Evolutionary conservation across 2,113 vertebrate genomes (phyloP).

Genomic region (Hippocampus guttulatus): DNA sequence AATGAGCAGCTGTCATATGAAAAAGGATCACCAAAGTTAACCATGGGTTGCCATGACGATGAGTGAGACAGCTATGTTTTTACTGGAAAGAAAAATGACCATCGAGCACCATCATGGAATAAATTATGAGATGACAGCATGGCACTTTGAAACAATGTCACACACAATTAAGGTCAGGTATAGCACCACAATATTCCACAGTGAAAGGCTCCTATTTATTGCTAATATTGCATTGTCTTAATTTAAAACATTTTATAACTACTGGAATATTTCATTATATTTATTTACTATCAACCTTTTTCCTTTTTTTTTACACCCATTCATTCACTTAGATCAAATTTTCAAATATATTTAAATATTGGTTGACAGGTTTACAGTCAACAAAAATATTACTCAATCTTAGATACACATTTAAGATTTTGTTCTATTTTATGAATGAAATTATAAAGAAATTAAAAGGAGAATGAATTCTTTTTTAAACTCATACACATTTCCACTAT

Average conservation of each 20-base stretch:
- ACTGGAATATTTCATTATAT: background rate
- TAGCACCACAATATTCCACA: background rate
- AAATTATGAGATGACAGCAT: background rate
- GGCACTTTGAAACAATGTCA: background rate
- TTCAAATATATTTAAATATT: too few species aligned
- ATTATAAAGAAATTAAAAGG: background rate
- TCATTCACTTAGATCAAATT: too few species aligned
- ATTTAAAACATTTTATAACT: background rate
- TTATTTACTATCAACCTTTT: too few species aligned
- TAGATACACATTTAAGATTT: too few species aligned
- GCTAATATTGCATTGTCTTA: background rate
- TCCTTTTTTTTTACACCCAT: too few species aligned
- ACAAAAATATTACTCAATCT: too few species aligned
- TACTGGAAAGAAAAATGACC: background rate
- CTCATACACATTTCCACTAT: too few species aligned
- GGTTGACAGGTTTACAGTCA: too few species aligned
- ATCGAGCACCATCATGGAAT: background rate
- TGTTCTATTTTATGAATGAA: too few species aligned
- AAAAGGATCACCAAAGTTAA: background rate
- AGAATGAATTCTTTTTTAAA: background rate
- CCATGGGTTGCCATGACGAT: background rate
- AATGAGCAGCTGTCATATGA: background rate
- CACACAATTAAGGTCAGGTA: conserved; percentile 1
- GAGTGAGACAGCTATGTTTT: background rate
- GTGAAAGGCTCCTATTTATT: background rate